Evolutionary conservation across 1,140 invertebrate species (phyloP).

Genomic region (Zophobas morio): DNA sequence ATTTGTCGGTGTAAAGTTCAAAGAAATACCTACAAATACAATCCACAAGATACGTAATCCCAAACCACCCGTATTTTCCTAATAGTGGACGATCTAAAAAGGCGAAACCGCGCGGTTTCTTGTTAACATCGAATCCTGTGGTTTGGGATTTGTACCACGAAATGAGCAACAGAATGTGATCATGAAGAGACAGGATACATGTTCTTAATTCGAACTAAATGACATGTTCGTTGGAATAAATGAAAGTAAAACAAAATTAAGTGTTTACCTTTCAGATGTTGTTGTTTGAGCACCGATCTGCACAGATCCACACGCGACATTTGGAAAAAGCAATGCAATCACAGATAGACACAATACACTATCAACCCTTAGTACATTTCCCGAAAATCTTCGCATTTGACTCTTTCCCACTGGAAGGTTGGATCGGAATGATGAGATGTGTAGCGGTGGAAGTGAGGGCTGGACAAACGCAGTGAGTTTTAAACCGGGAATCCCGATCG

Average conservation of each 20-base stretch:
- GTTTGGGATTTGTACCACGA: background rate
- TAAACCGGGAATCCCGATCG: constrained; percentile 14
- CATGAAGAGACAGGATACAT: too few relatives aligned
- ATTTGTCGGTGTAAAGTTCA: constrained; percentile 14
- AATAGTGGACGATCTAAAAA: background rate
- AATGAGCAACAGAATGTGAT: too few relatives aligned
- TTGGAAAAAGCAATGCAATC: constrained; percentile 1
- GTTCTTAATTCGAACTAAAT: too few relatives aligned
- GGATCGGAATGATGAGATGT: constrained; percentile 11
- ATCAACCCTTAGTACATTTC: constrained; percentile 1
- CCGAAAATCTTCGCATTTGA: background rate
- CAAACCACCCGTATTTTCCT: constrained; percentile 10
- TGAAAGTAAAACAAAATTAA: background rate
- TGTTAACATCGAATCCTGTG: constrained; percentile 8
- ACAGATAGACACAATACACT: background rate
- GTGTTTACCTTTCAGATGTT: constrained; percentile 6
- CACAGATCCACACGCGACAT: constrained; percentile 23
- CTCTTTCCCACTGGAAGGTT: background rate
- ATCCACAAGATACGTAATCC: background rate
- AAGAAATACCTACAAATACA: constrained; percentile 4
- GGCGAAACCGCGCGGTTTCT: constrained; percentile 10
- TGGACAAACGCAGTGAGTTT: constrained; percentile 3
- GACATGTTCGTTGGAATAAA: background rate
- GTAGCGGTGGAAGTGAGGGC: background rate
- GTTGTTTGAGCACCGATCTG: background rate